phyloP scores from a whole-genome alignment of 1,140 invertebrate genomes.

The Drosophila burlai region DNA sequence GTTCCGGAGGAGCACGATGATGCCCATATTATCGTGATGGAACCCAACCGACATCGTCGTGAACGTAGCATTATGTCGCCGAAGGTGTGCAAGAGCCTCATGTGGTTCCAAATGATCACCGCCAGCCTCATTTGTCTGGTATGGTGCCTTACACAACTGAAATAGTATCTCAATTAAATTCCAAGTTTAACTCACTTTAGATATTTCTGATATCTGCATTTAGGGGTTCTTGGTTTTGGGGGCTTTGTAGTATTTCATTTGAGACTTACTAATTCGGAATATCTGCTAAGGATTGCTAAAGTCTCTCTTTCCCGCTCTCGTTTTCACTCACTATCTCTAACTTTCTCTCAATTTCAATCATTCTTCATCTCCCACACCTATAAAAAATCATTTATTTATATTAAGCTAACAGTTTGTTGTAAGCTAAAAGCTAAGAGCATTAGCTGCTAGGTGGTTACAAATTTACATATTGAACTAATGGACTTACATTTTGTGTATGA shows the following conservation, averaged over 20 bases:
- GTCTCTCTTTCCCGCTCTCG: neutral
- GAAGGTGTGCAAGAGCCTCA: neutral
- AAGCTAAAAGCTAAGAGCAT: too few relatives aligned
- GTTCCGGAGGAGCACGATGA: neutral
- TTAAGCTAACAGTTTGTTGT: too few relatives aligned
- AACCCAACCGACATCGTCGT: too few relatives aligned
- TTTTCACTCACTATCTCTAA: too few relatives aligned
- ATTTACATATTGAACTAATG: too few relatives aligned
- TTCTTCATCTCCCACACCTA: too few relatives aligned
- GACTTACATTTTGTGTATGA: too few relatives aligned
- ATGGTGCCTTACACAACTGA: neutral
- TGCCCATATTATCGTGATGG: neutral
- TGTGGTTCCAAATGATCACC: neutral
- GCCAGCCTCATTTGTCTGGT: neutral
- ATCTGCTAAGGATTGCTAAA: neutral
- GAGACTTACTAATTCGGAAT: neutral
- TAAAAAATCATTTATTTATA: too few relatives aligned
- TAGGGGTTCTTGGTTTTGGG: neutral
- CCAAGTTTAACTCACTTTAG: neutral
- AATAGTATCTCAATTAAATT: neutral
- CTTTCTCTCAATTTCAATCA: too few relatives aligned
- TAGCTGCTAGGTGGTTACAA: too few relatives aligned
- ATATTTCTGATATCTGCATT: neutral
- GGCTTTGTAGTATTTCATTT: too few relatives aligned
- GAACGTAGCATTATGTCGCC: neutral